Evolutionary conservation across 2,888 invertebrate genomes (phyloP).

Genomic region (Cancer borealis): DNA sequence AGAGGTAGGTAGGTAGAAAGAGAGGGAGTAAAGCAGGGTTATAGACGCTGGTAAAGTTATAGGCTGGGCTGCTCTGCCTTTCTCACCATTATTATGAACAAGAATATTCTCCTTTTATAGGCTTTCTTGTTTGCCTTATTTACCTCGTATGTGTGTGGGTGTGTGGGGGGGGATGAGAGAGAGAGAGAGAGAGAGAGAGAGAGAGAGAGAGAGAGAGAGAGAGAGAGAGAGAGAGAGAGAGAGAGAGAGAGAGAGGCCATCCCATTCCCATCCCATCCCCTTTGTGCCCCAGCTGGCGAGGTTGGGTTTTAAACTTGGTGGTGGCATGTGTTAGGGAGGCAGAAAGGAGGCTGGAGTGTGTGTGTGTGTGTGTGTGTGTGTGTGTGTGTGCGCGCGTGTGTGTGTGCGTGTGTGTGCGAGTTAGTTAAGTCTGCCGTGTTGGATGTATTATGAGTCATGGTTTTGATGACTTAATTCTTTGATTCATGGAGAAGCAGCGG

Average conservation of each 20-base stretch:
- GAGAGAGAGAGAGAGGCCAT: no score
- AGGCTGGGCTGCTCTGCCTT: not conserved
- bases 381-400: not conserved
- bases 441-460: not conserved
- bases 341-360: not conserved
- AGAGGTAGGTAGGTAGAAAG: not conserved
- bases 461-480: slow-evolving; percentile 20
- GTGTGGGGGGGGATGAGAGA: not conserved
- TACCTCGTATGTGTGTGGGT: not conserved
- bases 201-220: no score
- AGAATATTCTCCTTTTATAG: not conserved
- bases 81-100: slow-evolving; percentile 15
- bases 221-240: no score
- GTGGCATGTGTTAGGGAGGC: not conserved
- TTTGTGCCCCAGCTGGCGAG: not conserved
- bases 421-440: not conserved
- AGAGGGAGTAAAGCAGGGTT: not conserved
- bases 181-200: no score
- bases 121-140: slow-evolving; percentile 2
- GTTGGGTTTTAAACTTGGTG: slow-evolving; percentile 1
- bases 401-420: not conserved
- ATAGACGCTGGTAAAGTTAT: not conserved
- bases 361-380: not conserved
- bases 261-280: not conserved
- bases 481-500: not conserved